These are phyloP conservation scores for Thalassarche chlororhynchos DNA, from an alignment of 2,113 vertebrate genomes.

Conservation along the genomic window DNA sequence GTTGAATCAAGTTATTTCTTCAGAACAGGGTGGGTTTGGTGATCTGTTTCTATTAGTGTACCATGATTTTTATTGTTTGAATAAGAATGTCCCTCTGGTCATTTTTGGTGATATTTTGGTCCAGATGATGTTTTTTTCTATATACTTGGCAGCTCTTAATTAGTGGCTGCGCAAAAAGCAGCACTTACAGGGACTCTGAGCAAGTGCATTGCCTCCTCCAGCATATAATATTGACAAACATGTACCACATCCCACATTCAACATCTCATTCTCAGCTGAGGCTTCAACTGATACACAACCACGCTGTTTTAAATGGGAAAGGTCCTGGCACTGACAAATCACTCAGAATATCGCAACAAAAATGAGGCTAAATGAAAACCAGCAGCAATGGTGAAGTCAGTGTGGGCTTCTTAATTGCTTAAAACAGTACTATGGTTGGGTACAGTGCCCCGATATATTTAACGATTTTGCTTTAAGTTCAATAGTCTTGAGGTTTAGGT, in stretches of 20 bases:
- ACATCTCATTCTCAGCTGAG: not conserved
- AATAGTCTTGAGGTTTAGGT: not conserved
- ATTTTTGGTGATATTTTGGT: not conserved
- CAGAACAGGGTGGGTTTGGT: not conserved
- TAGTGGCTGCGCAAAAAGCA: not conserved
- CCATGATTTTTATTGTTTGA: not conserved
- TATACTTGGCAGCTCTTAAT: not conserved
- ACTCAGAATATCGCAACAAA: not conserved
- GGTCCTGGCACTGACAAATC: not conserved
- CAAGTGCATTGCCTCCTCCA: not conserved
- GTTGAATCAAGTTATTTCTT: not conserved
- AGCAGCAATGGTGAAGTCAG: not conserved
- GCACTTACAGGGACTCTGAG: not conserved
- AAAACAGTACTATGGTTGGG: not conserved
- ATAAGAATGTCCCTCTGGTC: not conserved
- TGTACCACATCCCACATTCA: not conserved
- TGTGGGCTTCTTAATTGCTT: not conserved
- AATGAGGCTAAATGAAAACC: not conserved
- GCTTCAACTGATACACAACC: not conserved
- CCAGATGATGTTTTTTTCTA: not conserved
- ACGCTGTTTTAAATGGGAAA: not conserved
- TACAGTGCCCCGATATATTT: not conserved
- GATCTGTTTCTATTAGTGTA: not conserved
- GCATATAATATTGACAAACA: not conserved
- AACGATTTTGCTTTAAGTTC: not conserved